Percentiles rank a stretch among this genome's conserved stretches.
phyloP scores from a whole-genome alignment of 2,113 vertebrate genomes.

The Asarcornis scutulata region DNA sequence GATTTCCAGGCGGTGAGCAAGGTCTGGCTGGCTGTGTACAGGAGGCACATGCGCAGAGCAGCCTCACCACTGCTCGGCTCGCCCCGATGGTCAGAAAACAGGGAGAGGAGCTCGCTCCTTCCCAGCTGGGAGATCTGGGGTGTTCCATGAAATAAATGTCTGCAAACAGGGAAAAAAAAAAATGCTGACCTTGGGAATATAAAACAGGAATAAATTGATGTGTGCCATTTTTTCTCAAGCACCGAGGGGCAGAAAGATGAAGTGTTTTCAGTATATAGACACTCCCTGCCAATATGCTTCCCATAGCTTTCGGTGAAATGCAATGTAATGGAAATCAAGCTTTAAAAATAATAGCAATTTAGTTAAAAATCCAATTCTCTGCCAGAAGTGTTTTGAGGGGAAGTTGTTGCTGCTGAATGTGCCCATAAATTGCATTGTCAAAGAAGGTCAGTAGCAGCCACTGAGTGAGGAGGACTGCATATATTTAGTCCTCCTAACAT shows the following conservation, averaged over 20 bases:
- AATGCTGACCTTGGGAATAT: neutral
- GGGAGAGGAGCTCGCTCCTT: too few relatives aligned
- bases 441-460: neutral
- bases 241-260: neutral
- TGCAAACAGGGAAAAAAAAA: neutral
- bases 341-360: neutral
- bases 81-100: neutral
- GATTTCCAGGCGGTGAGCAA: neutral
- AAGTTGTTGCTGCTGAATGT: neutral
- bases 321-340: neutral
- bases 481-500: neutral
- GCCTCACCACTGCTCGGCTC: neutral
- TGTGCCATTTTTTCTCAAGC: neutral
- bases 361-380: neutral
- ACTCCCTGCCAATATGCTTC: neutral
- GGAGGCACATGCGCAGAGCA: neutral
- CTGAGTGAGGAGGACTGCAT: neutral
- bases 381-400: neutral
- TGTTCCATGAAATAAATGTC: fast-evolving
- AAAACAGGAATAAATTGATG: neutral
- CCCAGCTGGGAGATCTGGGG: neutral
- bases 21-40: neutral
- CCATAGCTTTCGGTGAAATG: neutral
- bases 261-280: neutral
- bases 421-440: neutral